Evolutionary conservation across 1,140 invertebrate genomes (phyloP).

Genomic region (Paraescarpia echinospica): DNA sequence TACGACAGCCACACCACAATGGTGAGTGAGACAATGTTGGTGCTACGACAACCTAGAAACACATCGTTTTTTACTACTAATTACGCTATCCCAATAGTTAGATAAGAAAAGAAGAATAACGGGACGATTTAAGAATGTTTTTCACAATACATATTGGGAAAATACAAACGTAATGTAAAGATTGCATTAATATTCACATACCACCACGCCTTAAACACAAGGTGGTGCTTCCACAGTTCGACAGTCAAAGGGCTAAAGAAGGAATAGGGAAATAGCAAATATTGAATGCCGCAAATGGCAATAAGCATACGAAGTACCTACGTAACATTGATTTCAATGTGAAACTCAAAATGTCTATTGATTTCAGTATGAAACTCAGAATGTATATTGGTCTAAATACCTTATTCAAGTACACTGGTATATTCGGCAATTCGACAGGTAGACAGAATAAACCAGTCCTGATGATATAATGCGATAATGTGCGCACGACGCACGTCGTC

Average conservation of each 20-base stretch:
- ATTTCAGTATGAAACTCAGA: not conserved
- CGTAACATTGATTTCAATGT: not conserved
- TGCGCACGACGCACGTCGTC: too few relatives aligned
- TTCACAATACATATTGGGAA: not conserved
- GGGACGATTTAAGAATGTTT: not conserved
- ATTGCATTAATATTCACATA: not conserved
- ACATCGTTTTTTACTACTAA: not conserved
- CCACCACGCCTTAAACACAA: not conserved
- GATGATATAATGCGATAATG: not conserved
- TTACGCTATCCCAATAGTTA: not conserved
- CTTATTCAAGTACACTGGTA: not conserved
- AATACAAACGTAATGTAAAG: not conserved
- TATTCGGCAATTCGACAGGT: not conserved
- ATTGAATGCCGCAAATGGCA: not conserved
- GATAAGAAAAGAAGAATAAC: not conserved
- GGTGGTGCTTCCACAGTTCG: not conserved
- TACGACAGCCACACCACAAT: not conserved
- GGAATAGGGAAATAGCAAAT: not conserved
- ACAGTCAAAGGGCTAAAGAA: not conserved
- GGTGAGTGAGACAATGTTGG: not conserved
- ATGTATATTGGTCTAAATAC: not conserved
- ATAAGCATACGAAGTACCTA: not conserved
- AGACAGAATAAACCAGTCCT: not conserved
- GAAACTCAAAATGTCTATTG: not conserved
- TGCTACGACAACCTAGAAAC: too few relatives aligned